Conservation (phyloP, 2,888 invertebrate species). For the Yponomeuta evonymella region DNA sequence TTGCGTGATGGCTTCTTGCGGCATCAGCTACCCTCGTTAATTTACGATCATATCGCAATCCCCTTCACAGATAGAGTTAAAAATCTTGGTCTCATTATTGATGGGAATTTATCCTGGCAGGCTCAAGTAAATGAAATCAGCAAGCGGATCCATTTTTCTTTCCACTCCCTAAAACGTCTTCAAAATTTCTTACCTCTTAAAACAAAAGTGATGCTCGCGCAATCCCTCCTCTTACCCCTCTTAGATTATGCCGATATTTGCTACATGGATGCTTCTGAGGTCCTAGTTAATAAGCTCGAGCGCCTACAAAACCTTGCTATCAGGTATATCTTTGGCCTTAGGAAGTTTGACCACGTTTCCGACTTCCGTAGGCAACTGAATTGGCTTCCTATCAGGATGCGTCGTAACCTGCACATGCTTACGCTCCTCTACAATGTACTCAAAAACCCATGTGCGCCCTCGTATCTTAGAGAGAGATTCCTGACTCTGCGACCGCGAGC, state of each 20-base stretch:
- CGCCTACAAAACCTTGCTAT: conserved; percentile 16
- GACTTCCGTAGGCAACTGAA: conserved; percentile 3
- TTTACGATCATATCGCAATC: no score
- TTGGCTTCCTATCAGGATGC: conserved; percentile 10
- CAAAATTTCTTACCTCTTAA: conserved; percentile 14
- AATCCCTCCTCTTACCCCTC: conserved; percentile 14
- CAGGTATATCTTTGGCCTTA: conserved; percentile 13
- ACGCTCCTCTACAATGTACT: background rate
- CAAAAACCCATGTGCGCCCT: background rate
- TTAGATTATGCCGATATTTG: conserved; percentile 15
- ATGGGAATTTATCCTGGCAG: conserved; percentile 10
- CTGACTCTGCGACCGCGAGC: background rate
- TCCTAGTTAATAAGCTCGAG: conserved; percentile 16
- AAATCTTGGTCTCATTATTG: conserved; percentile 15
- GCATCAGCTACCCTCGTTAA: no score
- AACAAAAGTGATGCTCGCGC: conserved; percentile 8
- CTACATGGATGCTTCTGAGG: conserved; percentile 14
- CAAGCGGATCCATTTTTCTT: background rate
- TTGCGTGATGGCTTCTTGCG: background rate
- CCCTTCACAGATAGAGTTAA: no score
- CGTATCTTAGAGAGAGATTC: background rate
- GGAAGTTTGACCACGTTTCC: conserved; percentile 11
- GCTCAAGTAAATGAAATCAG: conserved; percentile 7
- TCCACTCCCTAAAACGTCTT: conserved; percentile 11
- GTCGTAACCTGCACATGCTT: conserved; percentile 4